Conservation (phyloP, 2,113 vertebrate genomes). For the Ciconia stormi region DNA sequence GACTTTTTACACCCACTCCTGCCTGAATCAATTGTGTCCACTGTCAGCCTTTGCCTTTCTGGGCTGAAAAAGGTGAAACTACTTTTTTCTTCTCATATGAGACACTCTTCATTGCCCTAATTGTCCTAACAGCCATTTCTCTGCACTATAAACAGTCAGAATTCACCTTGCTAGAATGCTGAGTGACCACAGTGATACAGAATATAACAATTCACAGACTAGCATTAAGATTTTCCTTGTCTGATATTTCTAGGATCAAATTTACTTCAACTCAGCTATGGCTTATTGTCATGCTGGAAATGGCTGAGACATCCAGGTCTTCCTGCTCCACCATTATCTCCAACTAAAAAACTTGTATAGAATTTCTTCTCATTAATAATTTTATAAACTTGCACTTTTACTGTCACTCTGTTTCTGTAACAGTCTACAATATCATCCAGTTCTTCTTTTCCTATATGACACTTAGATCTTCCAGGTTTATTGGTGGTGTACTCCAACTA, state of each 20-base stretch:
- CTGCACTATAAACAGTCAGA: background rate
- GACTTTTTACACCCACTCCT: background rate
- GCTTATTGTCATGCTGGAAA: background rate
- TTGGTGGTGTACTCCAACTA: background rate
- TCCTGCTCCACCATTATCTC: background rate
- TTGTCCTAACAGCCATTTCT: background rate
- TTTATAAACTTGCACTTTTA: background rate
- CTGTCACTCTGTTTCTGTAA: background rate
- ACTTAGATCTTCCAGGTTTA: background rate
- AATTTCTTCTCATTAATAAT: background rate
- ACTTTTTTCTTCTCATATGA: background rate
- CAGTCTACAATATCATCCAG: background rate
- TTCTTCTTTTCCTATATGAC: background rate
- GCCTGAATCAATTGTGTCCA: background rate
- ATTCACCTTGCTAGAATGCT: background rate
- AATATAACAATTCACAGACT: background rate
- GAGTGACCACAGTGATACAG: background rate
- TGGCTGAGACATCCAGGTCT: background rate
- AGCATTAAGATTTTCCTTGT: background rate
- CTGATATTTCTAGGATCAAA: background rate
- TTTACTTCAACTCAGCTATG: background rate
- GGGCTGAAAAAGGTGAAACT: background rate
- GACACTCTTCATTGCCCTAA: background rate
- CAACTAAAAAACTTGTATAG: background rate
- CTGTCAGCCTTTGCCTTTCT: background rate